phyloP scores from a whole-genome alignment of 2,797 vertebrate genomes.

The Falco berigora region DNA sequence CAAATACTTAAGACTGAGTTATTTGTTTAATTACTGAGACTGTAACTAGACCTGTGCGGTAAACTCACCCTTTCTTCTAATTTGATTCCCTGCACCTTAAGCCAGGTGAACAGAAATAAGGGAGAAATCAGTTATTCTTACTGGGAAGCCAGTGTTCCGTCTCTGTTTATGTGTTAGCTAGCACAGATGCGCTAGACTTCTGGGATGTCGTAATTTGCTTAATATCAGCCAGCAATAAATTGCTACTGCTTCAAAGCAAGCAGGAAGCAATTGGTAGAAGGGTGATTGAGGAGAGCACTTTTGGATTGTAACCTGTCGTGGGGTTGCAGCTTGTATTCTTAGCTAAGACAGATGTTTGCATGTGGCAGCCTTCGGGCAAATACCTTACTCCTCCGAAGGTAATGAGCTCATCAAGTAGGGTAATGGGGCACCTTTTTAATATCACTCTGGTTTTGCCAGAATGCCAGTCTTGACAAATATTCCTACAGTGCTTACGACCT shows the following conservation, averaged over 20 bases:
- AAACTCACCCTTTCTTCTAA: not conserved
- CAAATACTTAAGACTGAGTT: conserved; percentile 43
- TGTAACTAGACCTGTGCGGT: not conserved
- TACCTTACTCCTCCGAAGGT: not conserved
- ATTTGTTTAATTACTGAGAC: conserved; percentile 37
- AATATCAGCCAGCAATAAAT: not conserved
- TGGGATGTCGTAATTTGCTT: not conserved
- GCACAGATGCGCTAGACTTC: not conserved
- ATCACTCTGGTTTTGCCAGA: not conserved
- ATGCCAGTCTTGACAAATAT: not conserved
- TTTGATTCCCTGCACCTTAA: not conserved
- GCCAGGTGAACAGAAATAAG: not conserved
- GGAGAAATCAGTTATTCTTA: not conserved
- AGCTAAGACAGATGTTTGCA: too few species aligned
- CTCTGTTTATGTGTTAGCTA: not conserved
- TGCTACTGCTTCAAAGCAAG: not conserved
- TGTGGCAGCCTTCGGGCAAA: not conserved
- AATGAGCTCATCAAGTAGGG: not conserved
- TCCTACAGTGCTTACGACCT: accelerated
- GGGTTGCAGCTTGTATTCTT: not conserved
- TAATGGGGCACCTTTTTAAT: not conserved
- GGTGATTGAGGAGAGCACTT: not conserved
- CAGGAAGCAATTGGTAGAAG: not conserved
- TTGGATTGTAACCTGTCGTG: accelerated
- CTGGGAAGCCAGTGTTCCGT: not conserved